Base-by-base conservation (phyloP, 2,888 invertebrate genomes). In the Torymus auratus region DNA sequence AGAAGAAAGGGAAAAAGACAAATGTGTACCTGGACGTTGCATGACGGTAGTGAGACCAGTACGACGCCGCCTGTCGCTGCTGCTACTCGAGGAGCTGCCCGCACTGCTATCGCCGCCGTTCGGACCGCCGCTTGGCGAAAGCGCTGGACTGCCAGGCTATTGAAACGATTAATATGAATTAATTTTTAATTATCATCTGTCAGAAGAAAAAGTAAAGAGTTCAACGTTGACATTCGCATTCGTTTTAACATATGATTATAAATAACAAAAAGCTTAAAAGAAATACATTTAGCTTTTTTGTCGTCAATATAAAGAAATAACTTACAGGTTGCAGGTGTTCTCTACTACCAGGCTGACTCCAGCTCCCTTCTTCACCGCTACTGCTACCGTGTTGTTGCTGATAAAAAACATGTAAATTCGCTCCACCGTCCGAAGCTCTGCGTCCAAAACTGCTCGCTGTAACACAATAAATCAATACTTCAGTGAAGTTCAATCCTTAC, bases 351-450 rank as follows among this genome's bases (percentile, higher is more conserved):
- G 93, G 92, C 89, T 94, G 92, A 87, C 92, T 92, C 92, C 93
- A 93, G 14, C 89, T 91, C 75, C 90, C 91, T 78, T 91, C 92
- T 82, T 91, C 91, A 80, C 89, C 88, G 73, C 86, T 88, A 78
- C 87, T 87, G 60, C 86, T 86, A 77, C 88, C 88, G 79, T 89
- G 89, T 53, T 86, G 86, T 74, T 88, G 88, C 79, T 91, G 94
- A 88, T 93, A 94, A 87, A 92, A 93, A 85, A 95, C 94, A 85
- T 96, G 96, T 84, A 98, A 94, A 92, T 98, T 97, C 75, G 98
- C 98, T 78, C 98, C 98, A 85, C 98, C 98, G 92, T 98, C 98
- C 14, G 98, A 98, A 72, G 98, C 98, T 85, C 98, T 94, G 60
- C 98, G 94, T 7, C 97, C 97, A 91, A 97, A 96, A 70, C 95